These are phyloP conservation scores for Phycodurus eques DNA, from an alignment of 2,113 vertebrate species.

Conservation along the genomic window DNA sequence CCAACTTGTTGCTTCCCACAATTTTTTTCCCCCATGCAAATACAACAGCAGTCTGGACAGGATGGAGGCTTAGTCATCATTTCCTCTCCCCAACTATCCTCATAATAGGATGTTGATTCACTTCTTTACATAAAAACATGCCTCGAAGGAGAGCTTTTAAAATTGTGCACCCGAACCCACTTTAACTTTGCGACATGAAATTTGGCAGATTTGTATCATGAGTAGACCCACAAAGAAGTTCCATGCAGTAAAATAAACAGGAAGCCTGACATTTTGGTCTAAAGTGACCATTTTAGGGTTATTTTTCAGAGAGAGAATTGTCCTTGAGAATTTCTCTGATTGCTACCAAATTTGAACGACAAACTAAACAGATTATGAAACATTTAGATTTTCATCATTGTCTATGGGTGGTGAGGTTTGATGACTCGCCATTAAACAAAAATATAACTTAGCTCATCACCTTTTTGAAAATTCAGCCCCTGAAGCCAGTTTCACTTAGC, in stretches of 20 bases:
- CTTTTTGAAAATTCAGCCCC: neutral
- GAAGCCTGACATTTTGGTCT: neutral
- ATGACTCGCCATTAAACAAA: neutral
- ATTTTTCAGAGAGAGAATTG: neutral
- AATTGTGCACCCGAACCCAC: neutral
- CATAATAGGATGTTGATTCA: constrained; percentile 12
- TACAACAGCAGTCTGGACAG: constrained; percentile 11
- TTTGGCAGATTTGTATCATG: neutral
- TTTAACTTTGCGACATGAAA: neutral
- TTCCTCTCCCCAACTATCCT: constrained; percentile 10
- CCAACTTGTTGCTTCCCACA: neutral
- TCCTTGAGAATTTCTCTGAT: neutral
- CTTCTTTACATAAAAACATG: neutral
- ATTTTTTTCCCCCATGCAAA: neutral
- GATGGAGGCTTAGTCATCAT: constrained; percentile 20
- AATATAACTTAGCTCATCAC: no score
- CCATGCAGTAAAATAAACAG: neutral
- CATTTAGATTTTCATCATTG: neutral
- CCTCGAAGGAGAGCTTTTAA: neutral
- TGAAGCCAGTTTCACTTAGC: neutral
- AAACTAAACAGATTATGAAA: neutral
- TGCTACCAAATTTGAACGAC: neutral
- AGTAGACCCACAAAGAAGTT: neutral
- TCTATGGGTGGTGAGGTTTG: neutral
- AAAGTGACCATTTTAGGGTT: neutral